phyloP scores from a whole-genome alignment of 2,888 invertebrate species.

The Leptodirus hochenwartii region DNA sequence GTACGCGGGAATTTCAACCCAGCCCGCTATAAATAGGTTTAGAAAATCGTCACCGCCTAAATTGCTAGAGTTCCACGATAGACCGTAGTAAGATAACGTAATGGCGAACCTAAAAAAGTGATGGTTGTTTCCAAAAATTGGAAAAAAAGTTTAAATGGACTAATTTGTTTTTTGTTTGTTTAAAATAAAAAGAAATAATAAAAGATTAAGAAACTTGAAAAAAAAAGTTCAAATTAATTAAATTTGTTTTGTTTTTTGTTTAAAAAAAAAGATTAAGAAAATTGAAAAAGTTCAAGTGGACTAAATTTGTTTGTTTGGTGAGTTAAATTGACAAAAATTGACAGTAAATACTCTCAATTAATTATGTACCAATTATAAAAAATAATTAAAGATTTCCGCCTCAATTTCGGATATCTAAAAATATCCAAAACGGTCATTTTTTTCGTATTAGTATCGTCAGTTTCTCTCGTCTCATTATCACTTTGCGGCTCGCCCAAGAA shows the following conservation, averaged over 20 bases:
- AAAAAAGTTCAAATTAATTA: constrained; percentile 4
- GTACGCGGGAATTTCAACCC: constrained; percentile 43
- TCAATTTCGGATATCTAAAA: constrained; percentile 27
- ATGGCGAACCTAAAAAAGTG: constrained; percentile 36
- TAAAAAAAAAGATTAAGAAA: no score
- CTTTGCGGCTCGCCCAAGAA: constrained; percentile 21
- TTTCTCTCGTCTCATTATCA: not conserved
- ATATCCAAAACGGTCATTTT: constrained; percentile 26
- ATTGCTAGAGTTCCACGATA: constrained; percentile 45
- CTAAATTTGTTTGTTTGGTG: no score
- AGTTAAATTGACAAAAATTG: no score
- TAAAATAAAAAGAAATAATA: not conserved
- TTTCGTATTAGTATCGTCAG: constrained; percentile 3
- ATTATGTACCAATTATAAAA: constrained; percentile 32
- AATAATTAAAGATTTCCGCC: constrained; percentile 28
- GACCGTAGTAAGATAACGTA: constrained; percentile 49
- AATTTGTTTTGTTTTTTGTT: constrained; percentile 12
- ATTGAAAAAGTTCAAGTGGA: no score
- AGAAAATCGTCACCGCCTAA: constrained; percentile 48
- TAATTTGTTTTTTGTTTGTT: no score
- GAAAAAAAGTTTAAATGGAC: not conserved
- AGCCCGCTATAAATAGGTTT: constrained; percentile 42
- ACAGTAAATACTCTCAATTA: no score
- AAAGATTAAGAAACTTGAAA: constrained; percentile 6
- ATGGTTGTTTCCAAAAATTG: not conserved